Evolutionary conservation across 2,797 vertebrate species (phyloP).

Genomic region (Neopelma chrysocephalum): DNA sequence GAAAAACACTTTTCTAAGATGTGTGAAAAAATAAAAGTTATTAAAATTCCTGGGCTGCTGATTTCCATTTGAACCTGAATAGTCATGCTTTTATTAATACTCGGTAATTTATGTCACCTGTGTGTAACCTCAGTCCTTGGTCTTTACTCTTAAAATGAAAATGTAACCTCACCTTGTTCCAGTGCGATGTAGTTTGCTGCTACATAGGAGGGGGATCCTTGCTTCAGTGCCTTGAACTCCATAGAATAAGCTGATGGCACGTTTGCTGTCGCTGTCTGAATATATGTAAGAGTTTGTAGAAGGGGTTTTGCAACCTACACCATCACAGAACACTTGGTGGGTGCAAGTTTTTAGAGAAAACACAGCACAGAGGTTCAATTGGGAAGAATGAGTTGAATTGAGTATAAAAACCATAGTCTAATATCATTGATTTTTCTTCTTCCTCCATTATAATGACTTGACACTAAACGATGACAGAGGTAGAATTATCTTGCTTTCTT

Average conservation of each 20-base stretch:
- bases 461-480: conserved; percentile 6
- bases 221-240: neutral
- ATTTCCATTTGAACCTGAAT: conserved; percentile 56
- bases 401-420: neutral
- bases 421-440: conserved; percentile 23
- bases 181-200: neutral
- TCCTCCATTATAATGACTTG: neutral
- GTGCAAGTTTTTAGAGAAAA: neutral
- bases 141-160: conserved; percentile 40
- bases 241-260: neutral
- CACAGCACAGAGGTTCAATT: neutral
- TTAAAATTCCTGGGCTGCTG: conserved; percentile 56
- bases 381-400: neutral
- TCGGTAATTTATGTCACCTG: conserved; percentile 25
- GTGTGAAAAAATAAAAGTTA: conserved; percentile 61
- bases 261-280: neutral
- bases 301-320: neutral
- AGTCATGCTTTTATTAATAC: conserved; percentile 45
- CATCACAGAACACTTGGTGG: neutral
- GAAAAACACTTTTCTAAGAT: conserved; percentile 40
- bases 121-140: neutral
- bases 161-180: conserved; percentile 37
- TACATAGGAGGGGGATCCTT: neutral
- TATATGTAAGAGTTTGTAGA: neutral
- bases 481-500: conserved; percentile 24